A percentile compares a stretch with the other conserved stretches of the same genome.
phyloP scores from a whole-genome alignment of 2,113 vertebrate genomes.

The Shinisaurus crocodilurus region DNA sequence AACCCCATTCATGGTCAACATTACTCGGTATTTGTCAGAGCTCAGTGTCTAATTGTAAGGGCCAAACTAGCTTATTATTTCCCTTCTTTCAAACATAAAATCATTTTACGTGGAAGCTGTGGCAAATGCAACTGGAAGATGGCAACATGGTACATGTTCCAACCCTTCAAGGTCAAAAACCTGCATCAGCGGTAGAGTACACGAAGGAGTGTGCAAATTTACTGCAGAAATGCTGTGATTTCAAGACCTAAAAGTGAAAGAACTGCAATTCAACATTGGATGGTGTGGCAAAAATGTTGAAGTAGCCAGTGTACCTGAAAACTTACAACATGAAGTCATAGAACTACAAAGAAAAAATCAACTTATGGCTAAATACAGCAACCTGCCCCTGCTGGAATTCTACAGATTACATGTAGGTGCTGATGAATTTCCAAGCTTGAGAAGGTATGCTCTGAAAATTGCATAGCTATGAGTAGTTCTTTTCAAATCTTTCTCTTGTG shows the following conservation, averaged over 20 bases:
- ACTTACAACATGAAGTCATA: constrained; percentile 46
- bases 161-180: constrained; percentile 39
- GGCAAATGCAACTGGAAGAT: constrained; percentile 47
- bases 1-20: constrained; percentile 26
- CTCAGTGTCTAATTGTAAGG: constrained; percentile 53
- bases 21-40: constrained; percentile 45
- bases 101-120: constrained; percentile 54
- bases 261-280: constrained; percentile 33
- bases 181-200: constrained; percentile 47
- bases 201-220: constrained; percentile 44
- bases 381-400: constrained; percentile 33
- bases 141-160: constrained; percentile 43
- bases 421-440: constrained; percentile 44
- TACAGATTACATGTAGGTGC: not conserved
- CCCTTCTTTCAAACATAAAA: constrained; percentile 49
- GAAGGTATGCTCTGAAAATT: constrained; percentile 46
- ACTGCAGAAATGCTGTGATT: constrained; percentile 32
- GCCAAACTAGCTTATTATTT: constrained; percentile 53
- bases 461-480: constrained; percentile 50
- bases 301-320: constrained; percentile 51
- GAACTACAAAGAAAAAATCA: constrained; percentile 46
- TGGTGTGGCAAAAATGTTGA: constrained; percentile 47
- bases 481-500: constrained; percentile 25
- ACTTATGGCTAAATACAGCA: constrained; percentile 50
- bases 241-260: constrained; percentile 49